A percentile compares a stretch with the other conserved stretches of the same genome.
phyloP scores from a whole-genome alignment of 2,113 vertebrate species.

The Sinocyclocheilus maitianheensis region DNA sequence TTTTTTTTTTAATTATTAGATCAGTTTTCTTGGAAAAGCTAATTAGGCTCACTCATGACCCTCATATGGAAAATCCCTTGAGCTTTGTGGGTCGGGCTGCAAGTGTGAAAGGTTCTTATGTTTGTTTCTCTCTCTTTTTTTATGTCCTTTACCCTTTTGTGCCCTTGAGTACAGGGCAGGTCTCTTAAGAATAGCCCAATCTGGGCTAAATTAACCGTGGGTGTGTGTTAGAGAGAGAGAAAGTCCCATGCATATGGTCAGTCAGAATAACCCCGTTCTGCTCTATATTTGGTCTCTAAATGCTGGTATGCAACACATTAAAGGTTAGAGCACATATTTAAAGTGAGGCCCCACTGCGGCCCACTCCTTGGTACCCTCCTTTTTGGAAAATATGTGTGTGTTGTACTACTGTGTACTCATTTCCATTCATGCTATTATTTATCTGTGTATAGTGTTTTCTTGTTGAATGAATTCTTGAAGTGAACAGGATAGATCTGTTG shows the following conservation, averaged over 20 bases:
- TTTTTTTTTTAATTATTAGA: too few relatives aligned
- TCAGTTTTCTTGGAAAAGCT: background rate
- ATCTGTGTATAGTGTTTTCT: constrained; percentile 25
- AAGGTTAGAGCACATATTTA: constrained; percentile 38
- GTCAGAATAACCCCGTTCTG: constrained; percentile 2
- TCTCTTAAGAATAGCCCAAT: constrained; percentile 22
- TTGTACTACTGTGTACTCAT: constrained; percentile 10
- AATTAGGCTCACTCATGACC: background rate
- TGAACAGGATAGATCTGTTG: constrained; percentile 38
- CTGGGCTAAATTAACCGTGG: constrained; percentile 12
- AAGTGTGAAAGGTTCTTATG: constrained; percentile 18
- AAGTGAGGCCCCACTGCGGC: constrained; percentile 4
- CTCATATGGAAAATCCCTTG: background rate
- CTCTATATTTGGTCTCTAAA: constrained; percentile 34
- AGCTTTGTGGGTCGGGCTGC: background rate
- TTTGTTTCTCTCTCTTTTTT: constrained; percentile 41
- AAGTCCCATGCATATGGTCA: constrained; percentile 35
- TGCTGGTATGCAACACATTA: constrained; percentile 39
- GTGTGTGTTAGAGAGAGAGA: constrained; percentile 30
- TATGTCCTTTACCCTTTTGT: constrained; percentile 45
- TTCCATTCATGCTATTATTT: constrained; percentile 38
- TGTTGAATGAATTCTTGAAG: constrained; percentile 38
- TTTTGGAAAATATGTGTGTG: constrained; percentile 34
- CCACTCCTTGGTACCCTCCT: constrained; percentile 14
- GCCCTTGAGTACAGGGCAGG: constrained; percentile 16